Conservation (phyloP, 2,888 invertebrate genomes). For the Xestia ashworthii region DNA sequence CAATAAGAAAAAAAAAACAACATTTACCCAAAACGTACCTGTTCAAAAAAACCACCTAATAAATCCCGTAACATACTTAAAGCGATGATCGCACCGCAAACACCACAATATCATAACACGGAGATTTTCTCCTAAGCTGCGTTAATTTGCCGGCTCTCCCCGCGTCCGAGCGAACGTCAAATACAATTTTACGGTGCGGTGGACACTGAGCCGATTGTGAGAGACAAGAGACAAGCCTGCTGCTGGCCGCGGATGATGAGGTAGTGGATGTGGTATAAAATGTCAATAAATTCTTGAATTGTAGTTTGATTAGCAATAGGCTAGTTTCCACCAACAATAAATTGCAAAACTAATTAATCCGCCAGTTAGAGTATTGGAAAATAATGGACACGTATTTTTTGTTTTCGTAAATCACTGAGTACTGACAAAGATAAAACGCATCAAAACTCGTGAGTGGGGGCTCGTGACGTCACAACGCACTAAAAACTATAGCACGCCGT, state of each 20-base stretch:
- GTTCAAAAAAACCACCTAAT: conserved; percentile 62
- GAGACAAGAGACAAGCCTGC: conserved; percentile 87
- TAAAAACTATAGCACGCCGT: no score
- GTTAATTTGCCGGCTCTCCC: conserved; percentile 80
- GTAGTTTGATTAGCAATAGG: not conserved
- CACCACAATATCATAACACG: conserved; percentile 84
- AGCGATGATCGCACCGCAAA: conserved; percentile 79
- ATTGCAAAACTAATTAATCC: no score
- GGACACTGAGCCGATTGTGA: conserved; percentile 90
- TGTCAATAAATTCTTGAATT: not conserved
- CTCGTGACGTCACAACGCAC: no score
- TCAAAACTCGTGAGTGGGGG: no score
- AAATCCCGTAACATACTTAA: conserved; percentile 81
- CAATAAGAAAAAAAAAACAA: not conserved
- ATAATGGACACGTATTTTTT: no score
- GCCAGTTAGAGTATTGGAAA: no score
- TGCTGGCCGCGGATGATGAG: conserved; percentile 56
- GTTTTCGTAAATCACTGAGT: no score
- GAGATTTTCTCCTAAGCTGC: conserved; percentile 87
- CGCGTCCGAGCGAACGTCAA: conserved; percentile 86
- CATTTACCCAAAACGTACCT: conserved; percentile 36
- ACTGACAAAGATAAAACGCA: no score
- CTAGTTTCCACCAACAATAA: no score
- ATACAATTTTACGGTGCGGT: conserved; percentile 89
- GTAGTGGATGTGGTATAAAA: conserved; percentile 68